Base-by-base conservation (phyloP, 1,140 invertebrate species). In the Scaptodrosophila lebanonensis region DNA sequence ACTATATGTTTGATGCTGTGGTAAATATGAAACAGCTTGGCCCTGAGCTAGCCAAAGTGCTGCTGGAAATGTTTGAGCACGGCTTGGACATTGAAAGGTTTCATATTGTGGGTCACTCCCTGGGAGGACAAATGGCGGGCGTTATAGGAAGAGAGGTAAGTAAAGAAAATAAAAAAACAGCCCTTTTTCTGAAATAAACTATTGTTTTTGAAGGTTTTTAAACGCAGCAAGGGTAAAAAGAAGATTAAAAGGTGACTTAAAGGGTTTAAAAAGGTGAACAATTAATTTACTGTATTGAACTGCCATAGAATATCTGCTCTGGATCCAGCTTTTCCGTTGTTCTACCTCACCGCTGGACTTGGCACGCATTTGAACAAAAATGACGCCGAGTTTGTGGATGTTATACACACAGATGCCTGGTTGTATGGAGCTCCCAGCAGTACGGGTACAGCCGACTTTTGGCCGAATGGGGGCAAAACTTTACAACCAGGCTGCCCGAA, bases 91-190 rank as follows among this genome's bases (percentile, higher is more conserved):
- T 83, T 17, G 61, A 88, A 0, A 86, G 84, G 9, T 86, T 92
- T n/a, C 93, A 95, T 73, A 75, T 95, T 2, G 89, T 95, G 25
- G 93, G 92, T 0, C 93, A 94, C 79, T 94, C 93, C 3, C 85
- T 95, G 27, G 94, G 94, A 0, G 92, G 91, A 3, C 93, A 95
- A 50, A 88, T 94, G 18, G 90, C 92, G 1, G 93, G 93, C 0
- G 90, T 91, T 40, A 88, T 92, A 1, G 93, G 92, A 0, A 85
- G 85, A 16, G 86, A 87, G 48, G 56, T 89, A 2, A 11, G 73
- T 40, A 0, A 49, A 62, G 25, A 86, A 86, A 64, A 27, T 88
- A 2, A 77, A n/a, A n/a, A n/a, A n/a, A n/a, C n/a, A n/a, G n/a
- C n/a, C n/a, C n/a, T n/a, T n/a, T n/a, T n/a, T n/a, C n/a, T n/a